phyloP scores from a whole-genome alignment of 2,113 vertebrate genomes.

The Promerops cafer region DNA sequence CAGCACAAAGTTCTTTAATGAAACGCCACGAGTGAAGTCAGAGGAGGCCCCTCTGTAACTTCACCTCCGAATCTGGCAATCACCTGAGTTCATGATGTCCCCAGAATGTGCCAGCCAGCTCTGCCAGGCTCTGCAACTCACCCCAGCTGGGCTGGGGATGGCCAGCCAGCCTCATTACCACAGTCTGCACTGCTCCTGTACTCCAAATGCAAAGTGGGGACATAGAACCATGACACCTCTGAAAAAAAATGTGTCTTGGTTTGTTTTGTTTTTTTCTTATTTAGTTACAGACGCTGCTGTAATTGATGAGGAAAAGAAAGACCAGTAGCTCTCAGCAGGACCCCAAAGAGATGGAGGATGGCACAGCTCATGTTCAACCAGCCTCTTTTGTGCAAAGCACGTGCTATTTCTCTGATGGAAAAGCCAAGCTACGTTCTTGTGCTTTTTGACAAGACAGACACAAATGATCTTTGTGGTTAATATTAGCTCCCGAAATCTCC shows the following conservation, averaged over 20 bases:
- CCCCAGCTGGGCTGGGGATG: neutral
- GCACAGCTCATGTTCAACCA: neutral
- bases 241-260: neutral
- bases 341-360: neutral
- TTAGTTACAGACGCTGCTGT: neutral
- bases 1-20: conserved; percentile 37
- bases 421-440: neutral
- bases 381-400: neutral
- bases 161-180: neutral
- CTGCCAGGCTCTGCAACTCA: conserved; percentile 8
- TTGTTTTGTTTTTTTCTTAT: neutral
- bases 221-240: accelerated
- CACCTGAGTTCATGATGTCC: conserved; percentile 35
- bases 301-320: neutral
- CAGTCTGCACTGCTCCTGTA: neutral
- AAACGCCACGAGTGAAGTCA: conserved; percentile 3
- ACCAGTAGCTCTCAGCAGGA: neutral
- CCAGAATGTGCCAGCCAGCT: conserved; percentile 13
- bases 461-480: neutral
- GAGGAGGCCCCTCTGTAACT: conserved; percentile 9
- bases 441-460: neutral
- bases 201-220: neutral
- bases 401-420: neutral
- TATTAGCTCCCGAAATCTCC: neutral
- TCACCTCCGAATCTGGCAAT: conserved; percentile 47